Base-by-base conservation (phyloP, 2,797 vertebrate species). In the Delichon dasypus region DNA sequence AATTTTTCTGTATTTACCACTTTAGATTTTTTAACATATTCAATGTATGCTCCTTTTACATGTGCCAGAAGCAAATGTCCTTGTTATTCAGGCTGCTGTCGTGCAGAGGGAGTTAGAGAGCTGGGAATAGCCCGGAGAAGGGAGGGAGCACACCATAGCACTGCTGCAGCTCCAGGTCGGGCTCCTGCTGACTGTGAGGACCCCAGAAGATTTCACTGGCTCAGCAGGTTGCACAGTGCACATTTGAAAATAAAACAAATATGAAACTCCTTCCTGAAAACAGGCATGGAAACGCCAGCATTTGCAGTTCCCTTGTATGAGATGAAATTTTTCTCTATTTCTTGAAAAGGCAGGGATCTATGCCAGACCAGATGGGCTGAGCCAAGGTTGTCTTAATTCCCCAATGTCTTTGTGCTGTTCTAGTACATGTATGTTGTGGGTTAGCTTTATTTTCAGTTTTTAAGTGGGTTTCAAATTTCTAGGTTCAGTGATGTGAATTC, bases 21-120 rank as follows among this genome's bases (percentile, higher is more conserved):
- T 17, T 61, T 3, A 10, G 23, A n/a, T 22, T 26, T 19, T 17
- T 36, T 22, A 30, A 20, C 47, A 8, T 1, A 9, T 32, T 65
- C n/a, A 20, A 11, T 10, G 1, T 11, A 6, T 3, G 2, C 13
- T 58, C 21, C 8, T 5, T 76, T 87, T 90, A 58, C 88, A 98
- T 98, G 98, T 98, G 81, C 50, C 97, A 2, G 93, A 93, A 89
- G 88, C 96, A 51, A 96, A 97, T 61, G 92, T 97, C 16, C 82
- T 98, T 96, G 96, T 89, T 91, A 96, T 98, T 96, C 96, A 96
- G 88, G 97, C 97, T 55, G 96, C 98, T 85, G 91, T 97, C 93
- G 13, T 98, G 97, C 97, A 98, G 97, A 98, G 96, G 97, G 98
- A 98, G 97, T 89, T 97, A 94, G 98, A 98, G 85, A 98, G 97